Evolutionary conservation across 2,888 invertebrate species (phyloP), one percentile per base, ranked within the genome.

Genomic region (Melanostoma scalare): DNA sequence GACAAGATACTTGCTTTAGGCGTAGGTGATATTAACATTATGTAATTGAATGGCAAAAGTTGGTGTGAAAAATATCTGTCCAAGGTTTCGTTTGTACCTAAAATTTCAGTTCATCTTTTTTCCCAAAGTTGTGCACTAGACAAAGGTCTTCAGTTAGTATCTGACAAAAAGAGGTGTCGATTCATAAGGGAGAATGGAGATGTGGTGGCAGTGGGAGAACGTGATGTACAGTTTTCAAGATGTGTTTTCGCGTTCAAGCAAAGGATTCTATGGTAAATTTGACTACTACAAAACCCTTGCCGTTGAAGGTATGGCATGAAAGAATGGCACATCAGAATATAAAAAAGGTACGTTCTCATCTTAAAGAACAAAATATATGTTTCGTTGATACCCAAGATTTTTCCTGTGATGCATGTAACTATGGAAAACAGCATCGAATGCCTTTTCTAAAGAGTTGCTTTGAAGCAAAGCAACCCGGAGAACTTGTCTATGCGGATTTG

Each of bases 381-480:
- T 55, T 55, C 55, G n/a, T 55, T 35, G 55, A 55, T 55, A n/a
- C 9, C 2, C 6, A 55, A n/a, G 35, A 85, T 46, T 71, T 63
- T 42, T 4, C 30, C 10, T 60, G 55, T 36, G 55, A 55, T 55
- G 55, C 55, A 8, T 55, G 55, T n/a, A 9, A 35, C 9, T 55
- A 30, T 10, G 58, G 30, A 31, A 60, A 60, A 44, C 30, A 9
- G 3, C 58, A 60, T 31, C 40, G 42, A 60, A 20, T 20, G 20
- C 20, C 20, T 20, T 20, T 20, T 20, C 20, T 1, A 20, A 20
- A 20, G 20, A 20, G 58, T 60, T 60, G 8, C 4, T 60, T 60
- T 42, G 42, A 42, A n/a, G 55, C 55, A 36, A 55, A 36, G 33
- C 35, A 33, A 36, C 55, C 55, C 3, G 35, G 58, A 40, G 42